These are phyloP conservation scores for Zaprionus ghesquierei DNA, from an alignment of 1,140 invertebrate genomes.

Conservation along the genomic window DNA sequence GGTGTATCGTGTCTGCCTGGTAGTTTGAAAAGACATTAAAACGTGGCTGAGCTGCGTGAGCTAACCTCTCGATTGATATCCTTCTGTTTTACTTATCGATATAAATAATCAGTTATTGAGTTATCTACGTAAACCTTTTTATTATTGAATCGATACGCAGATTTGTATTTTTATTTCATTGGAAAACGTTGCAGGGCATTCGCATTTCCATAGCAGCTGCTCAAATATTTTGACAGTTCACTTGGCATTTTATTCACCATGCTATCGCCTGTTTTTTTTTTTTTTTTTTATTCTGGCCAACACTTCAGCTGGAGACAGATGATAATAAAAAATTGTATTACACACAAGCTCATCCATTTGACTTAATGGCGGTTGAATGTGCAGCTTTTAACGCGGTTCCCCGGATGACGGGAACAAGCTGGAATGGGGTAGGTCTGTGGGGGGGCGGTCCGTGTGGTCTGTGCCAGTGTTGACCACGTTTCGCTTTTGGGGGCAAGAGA, in stretches of 20 bases:
- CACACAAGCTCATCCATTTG: conserved; percentile 78
- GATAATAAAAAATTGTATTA: conserved; percentile 80
- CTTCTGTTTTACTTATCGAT: neutral
- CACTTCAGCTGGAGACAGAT: conserved; percentile 72
- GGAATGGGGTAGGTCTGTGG: too few relatives aligned
- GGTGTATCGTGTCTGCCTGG: neutral
- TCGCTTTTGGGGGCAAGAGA: conserved; percentile 21
- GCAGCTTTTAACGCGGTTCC: conserved; percentile 68
- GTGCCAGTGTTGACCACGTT: conserved; percentile 23
- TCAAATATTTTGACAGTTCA: conserved; percentile 40
- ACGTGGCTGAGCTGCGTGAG: neutral
- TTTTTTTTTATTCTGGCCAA: conserved; percentile 41
- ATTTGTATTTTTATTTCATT: neutral
- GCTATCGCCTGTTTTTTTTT: conserved; percentile 22
- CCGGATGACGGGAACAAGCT: conserved; percentile 21
- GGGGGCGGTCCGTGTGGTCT: conserved; percentile 23
- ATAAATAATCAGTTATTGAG: neutral
- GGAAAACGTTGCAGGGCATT: conserved; percentile 10
- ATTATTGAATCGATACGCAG: neutral
- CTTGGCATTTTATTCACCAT: conserved; percentile 42
- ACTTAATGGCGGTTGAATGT: conserved; percentile 79
- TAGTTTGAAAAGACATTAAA: neutral
- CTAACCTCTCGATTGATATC: too few relatives aligned
- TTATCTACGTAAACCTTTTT: neutral
- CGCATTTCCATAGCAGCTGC: conserved; percentile 1